These are phyloP conservation scores for Danio rerio DNA, from an alignment of 2,113 vertebrate genomes.

Conservation along the genomic window GRCz12tu NC_133183.1:23182001-23182500, in stretches of 20 bases:
- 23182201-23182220: neutral
- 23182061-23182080: no score
- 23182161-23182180: no score
- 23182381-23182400: conserved; percentile 95
- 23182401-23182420: conserved; percentile 98
- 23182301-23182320: conserved; percentile 98
- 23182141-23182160: no score
- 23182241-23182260: neutral
- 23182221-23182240: neutral
- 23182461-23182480: no score
- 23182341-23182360: conserved; percentile 98
- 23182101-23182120: no score
- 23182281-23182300: conserved; percentile 92
- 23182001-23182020: no score
- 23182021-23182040: no score
- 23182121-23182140: no score
- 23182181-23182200: neutral
- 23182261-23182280: conserved; percentile 83
- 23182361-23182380: conserved; percentile 89
- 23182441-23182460: no score
- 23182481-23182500: no score
- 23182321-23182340: conserved; percentile 94
- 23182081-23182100: no score
- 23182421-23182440: neutral
- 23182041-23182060: no score